Conservation (phyloP, 2,113 vertebrate species). For the Rissa tridactyla region DNA sequence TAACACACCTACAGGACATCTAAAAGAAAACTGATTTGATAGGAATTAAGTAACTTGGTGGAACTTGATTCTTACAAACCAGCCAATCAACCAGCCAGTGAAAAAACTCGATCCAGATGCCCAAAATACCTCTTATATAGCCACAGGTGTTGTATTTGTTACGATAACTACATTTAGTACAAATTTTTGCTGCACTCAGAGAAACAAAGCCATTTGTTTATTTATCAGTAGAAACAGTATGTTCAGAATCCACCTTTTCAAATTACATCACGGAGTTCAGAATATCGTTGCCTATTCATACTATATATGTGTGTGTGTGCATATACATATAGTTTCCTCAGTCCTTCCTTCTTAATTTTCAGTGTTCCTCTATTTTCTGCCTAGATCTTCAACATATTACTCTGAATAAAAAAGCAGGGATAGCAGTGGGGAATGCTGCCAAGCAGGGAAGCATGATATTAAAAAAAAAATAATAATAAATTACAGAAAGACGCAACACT, state of each 20-base stretch:
- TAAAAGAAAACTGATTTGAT: not conserved
- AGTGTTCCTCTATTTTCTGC: not conserved
- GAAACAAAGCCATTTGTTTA: not conserved
- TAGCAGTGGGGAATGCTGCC: not conserved
- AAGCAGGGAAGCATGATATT: not conserved
- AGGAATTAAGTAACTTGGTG: not conserved
- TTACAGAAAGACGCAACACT: not conserved
- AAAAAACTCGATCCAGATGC: not conserved
- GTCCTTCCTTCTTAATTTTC: not conserved
- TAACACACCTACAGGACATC: not conserved
- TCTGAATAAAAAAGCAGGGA: not conserved
- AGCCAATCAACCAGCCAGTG: not conserved
- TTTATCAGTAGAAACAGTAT: not conserved
- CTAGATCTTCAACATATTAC: not conserved
- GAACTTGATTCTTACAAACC: not conserved
- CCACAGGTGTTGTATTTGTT: not conserved
- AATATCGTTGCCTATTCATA: not conserved
- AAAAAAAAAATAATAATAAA: not conserved
- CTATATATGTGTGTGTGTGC: accelerated
- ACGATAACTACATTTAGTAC: not conserved
- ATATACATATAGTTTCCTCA: not conserved
- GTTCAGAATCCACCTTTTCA: not conserved
- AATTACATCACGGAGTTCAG: not conserved
- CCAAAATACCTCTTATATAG: not conserved
- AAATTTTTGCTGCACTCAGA: not conserved